Percentiles rank a stretch among this genome's conserved stretches.
phyloP scores from a whole-genome alignment of 2,888 invertebrate species.

The Lampropteryx suffumata region DNA sequence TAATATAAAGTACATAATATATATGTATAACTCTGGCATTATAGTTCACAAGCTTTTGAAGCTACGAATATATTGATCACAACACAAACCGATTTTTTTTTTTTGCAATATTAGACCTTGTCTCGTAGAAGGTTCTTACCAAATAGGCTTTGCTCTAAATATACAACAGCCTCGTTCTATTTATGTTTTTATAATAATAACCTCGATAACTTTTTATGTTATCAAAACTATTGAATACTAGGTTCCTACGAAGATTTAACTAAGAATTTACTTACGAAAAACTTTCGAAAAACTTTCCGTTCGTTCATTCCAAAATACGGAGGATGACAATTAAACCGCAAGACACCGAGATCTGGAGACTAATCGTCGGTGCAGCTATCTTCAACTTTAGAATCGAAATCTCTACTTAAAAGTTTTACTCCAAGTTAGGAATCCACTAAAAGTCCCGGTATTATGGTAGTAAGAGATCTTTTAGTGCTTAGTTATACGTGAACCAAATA shows the following conservation, averaged over 20 bases:
- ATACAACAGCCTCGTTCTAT: too few relatives aligned
- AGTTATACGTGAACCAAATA: conserved; percentile 4
- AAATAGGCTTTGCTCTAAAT: too few relatives aligned
- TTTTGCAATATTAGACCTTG: too few relatives aligned
- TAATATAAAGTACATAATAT: too few relatives aligned
- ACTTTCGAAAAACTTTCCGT: conserved; percentile 15
- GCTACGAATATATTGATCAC: too few relatives aligned
- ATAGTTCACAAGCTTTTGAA: too few relatives aligned
- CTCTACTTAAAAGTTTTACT: conserved; percentile 21
- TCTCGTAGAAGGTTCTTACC: too few relatives aligned
- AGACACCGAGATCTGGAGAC: conserved; percentile 19
- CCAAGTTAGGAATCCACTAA: conserved; percentile 22
- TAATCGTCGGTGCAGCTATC: conserved; percentile 23
- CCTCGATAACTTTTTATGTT: too few relatives aligned
- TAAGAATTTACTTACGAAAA: conserved; percentile 3
- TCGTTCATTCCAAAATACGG: conserved; percentile 16
- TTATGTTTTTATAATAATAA: too few relatives aligned
- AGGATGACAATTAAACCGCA: conserved; percentile 22
- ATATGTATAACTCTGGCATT: too few relatives aligned
- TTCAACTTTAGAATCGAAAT: conserved; percentile 24
- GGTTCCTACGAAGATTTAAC: not conserved
- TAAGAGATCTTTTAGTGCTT: conserved; percentile 9
- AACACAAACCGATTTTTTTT: too few relatives aligned
- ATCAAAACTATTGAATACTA: too few relatives aligned
- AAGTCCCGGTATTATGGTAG: conserved; percentile 8